These are phyloP conservation scores for Seira musarum DNA, from an alignment of 2,888 invertebrate genomes.

Conservation along the genomic window DNA sequence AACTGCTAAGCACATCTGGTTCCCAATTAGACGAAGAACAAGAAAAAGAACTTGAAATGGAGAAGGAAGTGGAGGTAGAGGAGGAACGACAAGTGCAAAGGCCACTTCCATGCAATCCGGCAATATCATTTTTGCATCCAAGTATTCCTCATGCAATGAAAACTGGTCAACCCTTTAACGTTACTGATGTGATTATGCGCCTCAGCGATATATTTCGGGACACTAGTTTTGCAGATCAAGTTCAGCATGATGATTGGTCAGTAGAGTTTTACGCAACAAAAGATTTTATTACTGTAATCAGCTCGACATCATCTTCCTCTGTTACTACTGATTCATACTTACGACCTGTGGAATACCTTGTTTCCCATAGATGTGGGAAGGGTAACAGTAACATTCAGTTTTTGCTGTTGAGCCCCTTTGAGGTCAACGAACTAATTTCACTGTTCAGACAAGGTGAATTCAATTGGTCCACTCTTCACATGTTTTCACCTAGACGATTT, in stretches of 20 bases:
- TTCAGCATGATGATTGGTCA: too few species aligned
- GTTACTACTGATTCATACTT: slow-evolving; percentile 30
- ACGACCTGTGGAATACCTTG: slow-evolving; percentile 32
- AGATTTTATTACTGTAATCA: too few species aligned
- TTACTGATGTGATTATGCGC: too few species aligned
- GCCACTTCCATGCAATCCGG: slow-evolving; percentile 21
- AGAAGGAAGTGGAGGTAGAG: slow-evolving; percentile 32
- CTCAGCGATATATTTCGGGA: too few species aligned
- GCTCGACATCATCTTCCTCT: too few species aligned
- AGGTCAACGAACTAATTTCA: slow-evolving; percentile 43
- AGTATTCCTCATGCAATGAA: too few species aligned
- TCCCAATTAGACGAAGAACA: slow-evolving; percentile 50
- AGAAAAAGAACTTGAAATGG: slow-evolving; percentile 32
- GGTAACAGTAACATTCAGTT: too few species aligned
- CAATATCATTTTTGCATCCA: too few species aligned
- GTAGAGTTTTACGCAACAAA: too few species aligned
- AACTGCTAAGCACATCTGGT: slow-evolving; percentile 8
- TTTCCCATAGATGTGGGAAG: background rate
- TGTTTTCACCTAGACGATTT: slow-evolving; percentile 25
- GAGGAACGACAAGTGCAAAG: slow-evolving; percentile 30
- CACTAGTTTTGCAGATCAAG: too few species aligned
- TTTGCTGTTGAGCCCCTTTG: slow-evolving; percentile 33
- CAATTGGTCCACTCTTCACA: slow-evolving; percentile 17
- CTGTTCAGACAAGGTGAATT: slow-evolving; percentile 23
- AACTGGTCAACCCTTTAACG: too few species aligned